These are phyloP conservation scores for Sorex fumeus DNA, from an alignment of 2,113 vertebrate species.

Conservation along the genomic window DNA sequence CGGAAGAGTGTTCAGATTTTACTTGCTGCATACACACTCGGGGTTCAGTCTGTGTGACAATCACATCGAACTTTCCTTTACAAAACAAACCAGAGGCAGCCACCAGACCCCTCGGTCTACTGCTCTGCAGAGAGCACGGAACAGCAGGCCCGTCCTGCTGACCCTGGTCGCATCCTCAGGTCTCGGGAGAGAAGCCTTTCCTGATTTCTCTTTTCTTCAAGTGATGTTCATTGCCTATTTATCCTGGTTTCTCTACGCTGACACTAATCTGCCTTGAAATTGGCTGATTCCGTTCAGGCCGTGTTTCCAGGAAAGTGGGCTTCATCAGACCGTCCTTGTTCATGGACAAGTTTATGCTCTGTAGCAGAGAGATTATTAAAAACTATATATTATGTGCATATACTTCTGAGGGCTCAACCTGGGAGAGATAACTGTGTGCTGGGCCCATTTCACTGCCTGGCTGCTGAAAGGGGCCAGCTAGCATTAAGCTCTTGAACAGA, in stretches of 20 bases:
- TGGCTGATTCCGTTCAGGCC: constrained; percentile 87
- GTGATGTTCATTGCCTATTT: constrained; percentile 80
- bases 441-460: constrained; percentile 82
- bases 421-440: constrained; percentile 86
- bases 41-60: constrained; percentile 36
- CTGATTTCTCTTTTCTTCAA: constrained; percentile 82
- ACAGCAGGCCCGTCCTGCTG: constrained; percentile 20
- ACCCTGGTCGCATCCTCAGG: constrained; percentile 46
- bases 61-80: constrained; percentile 8
- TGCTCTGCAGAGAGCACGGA: background rate
- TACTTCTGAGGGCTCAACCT: constrained; percentile 85
- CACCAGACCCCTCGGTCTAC: background rate
- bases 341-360: constrained; percentile 85
- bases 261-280: constrained; percentile 90
- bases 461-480: constrained; percentile 80
- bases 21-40: constrained; percentile 33
- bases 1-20: constrained; percentile 54
- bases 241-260: constrained; percentile 83
- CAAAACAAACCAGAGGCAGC: background rate
- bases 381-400: constrained; percentile 84
- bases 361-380: constrained; percentile 88
- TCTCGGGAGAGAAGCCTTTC: constrained; percentile 48
- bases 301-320: constrained; percentile 85
- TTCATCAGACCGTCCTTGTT: constrained; percentile 86
- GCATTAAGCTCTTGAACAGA: constrained; percentile 85